These are phyloP conservation scores for Augochlora pura DNA, from an alignment of 1,140 invertebrate genomes.

Conservation along the genomic window DNA sequence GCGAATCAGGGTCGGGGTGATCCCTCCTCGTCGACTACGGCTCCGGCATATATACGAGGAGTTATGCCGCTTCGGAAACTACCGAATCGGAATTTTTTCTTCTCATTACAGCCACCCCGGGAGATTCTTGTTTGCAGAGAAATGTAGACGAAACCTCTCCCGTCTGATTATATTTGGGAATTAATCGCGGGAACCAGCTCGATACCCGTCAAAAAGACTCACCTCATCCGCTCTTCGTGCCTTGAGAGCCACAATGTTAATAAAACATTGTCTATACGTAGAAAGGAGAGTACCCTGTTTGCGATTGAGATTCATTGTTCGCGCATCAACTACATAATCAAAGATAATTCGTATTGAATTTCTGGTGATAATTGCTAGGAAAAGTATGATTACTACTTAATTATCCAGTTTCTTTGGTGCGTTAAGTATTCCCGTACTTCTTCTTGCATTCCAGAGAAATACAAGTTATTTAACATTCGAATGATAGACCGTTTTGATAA, in stretches of 20 bases:
- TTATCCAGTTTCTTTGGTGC: too few species aligned
- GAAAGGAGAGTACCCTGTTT: not conserved
- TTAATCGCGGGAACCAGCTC: not conserved
- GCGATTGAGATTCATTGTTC: not conserved
- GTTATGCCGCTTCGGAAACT: constrained; percentile 24
- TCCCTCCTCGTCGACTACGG: constrained; percentile 51
- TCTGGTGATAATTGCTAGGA: too few species aligned
- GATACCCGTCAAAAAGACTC: not conserved
- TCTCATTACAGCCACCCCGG: not conserved
- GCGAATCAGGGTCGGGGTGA: constrained; percentile 71
- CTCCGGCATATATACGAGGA: constrained; percentile 29
- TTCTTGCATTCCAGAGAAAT: too few species aligned
- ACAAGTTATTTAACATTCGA: too few species aligned
- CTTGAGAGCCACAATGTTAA: not conserved
- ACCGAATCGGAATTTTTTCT: constrained; percentile 36
- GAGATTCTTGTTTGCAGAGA: not conserved
- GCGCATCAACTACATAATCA: not conserved
- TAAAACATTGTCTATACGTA: not conserved
- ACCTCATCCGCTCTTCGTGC: not conserved
- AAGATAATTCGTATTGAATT: too few species aligned
- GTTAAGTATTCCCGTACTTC: too few species aligned
- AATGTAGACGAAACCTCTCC: constrained; percentile 1
- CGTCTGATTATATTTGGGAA: not conserved
- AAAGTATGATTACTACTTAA: too few species aligned
- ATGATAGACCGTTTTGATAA: too few species aligned